Conservation (phyloP, 1,140 invertebrate genomes). For the Solenopsis invicta region DNA sequence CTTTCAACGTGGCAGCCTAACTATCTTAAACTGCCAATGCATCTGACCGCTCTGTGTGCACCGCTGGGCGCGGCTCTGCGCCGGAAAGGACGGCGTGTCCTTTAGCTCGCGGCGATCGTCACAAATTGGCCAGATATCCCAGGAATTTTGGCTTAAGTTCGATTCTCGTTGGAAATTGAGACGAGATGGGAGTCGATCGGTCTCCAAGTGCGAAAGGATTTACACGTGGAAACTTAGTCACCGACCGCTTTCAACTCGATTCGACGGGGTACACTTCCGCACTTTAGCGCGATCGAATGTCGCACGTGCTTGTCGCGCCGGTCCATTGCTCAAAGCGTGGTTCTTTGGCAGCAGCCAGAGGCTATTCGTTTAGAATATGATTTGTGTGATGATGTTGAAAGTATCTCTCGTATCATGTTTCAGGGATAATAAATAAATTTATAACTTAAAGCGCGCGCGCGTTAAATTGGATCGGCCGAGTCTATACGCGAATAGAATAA, state of each 20-base stretch:
- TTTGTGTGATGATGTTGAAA: background rate
- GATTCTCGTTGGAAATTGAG: constrained; percentile 52
- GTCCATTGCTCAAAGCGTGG: constrained; percentile 14
- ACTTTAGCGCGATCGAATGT: constrained; percentile 37
- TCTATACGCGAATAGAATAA: background rate
- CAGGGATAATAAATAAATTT: constrained; percentile 39
- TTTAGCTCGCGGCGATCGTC: constrained; percentile 32
- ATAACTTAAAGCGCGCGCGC: background rate
- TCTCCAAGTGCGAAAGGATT: constrained; percentile 45
- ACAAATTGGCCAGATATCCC: constrained; percentile 50
- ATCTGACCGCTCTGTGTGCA: constrained; percentile 40
- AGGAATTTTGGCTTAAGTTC: constrained; percentile 45
- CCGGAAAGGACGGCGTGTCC: constrained; percentile 42
- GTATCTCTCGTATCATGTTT: background rate
- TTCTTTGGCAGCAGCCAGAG: background rate
- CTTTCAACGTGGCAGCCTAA: constrained; percentile 72
- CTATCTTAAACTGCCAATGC: constrained; percentile 80
- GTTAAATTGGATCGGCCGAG: background rate
- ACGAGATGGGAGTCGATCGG: constrained; percentile 17
- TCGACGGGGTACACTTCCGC: constrained; percentile 13
- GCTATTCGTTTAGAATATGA: background rate
- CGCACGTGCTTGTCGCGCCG: constrained; percentile 20
- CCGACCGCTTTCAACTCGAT: constrained; percentile 13
- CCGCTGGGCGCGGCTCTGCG: constrained; percentile 13
- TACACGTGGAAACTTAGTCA: background rate